Evolutionary conservation across 2,797 vertebrate genomes (phyloP).

Genomic region (Periparus ater): DNA sequence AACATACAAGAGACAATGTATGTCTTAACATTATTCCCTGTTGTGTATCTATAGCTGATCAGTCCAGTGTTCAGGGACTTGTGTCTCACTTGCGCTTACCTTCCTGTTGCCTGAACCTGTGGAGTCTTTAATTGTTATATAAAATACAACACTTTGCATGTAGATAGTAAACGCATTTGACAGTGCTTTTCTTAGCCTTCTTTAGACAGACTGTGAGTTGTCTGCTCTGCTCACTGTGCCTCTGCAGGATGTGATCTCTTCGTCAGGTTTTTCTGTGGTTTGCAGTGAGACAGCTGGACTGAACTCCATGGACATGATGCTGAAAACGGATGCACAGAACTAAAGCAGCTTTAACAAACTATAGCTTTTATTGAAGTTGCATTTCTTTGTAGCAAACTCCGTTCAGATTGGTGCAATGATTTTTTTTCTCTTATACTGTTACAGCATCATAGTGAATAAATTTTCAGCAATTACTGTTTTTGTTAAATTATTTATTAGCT

Average conservation of each 20-base stretch:
- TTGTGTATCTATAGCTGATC: neutral
- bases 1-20: neutral
- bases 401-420: neutral
- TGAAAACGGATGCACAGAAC: neutral
- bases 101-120: neutral
- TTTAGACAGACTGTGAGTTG: neutral
- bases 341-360: neutral
- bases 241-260: neutral
- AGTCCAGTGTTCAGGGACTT: neutral
- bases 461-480: neutral
- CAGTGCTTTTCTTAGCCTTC: neutral
- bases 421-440: neutral
- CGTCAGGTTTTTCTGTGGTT: neutral
- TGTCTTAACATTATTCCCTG: neutral
- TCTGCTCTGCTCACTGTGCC: neutral
- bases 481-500: neutral
- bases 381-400: neutral
- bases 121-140: neutral
- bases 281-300: neutral
- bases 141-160: neutral
- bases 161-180: neutral
- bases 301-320: accelerated
- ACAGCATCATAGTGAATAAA: neutral
- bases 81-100: neutral
- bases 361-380: neutral